Evolutionary conservation across 2,888 invertebrate species (phyloP).

Genomic region (Erpobdella octoculata): DNA sequence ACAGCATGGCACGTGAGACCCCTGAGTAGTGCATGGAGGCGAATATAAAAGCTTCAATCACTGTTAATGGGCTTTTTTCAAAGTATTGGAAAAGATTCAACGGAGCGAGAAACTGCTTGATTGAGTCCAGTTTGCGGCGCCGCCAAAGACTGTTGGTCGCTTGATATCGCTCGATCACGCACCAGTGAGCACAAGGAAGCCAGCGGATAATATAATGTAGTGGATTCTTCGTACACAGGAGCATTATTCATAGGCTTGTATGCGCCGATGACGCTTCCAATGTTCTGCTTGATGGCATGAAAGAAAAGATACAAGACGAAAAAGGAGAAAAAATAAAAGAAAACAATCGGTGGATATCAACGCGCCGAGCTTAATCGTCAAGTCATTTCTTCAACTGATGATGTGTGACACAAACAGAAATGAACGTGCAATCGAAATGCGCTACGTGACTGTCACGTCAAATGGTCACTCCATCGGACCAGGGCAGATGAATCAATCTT

Average conservation of each 20-base stretch:
- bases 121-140: constrained; percentile 16
- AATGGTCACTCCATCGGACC: no score
- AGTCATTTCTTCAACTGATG: no score
- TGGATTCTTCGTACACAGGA: neutral
- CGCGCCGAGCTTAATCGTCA: no score
- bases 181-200: constrained; percentile 5
- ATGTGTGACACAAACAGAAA: neutral
- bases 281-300: neutral
- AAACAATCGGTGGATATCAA: neutral
- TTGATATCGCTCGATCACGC: constrained; percentile 13
- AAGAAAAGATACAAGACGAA: neutral
- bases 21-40: constrained; percentile 2
- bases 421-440: neutral
- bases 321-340: neutral
- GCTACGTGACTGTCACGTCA: neutral
- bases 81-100: constrained; percentile 11
- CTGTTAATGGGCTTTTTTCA: constrained; percentile 21
- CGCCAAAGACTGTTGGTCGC: constrained; percentile 13
- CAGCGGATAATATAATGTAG: constrained; percentile 3
- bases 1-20: neutral
- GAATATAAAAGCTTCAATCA: constrained; percentile 11
- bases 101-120: constrained; percentile 18
- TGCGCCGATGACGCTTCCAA: constrained; percentile 2
- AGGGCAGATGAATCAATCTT: constrained; percentile 7
- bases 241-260: neutral